Conservation (phyloP, 2,113 vertebrate genomes). For the Neodon shergylaensis region DNA sequence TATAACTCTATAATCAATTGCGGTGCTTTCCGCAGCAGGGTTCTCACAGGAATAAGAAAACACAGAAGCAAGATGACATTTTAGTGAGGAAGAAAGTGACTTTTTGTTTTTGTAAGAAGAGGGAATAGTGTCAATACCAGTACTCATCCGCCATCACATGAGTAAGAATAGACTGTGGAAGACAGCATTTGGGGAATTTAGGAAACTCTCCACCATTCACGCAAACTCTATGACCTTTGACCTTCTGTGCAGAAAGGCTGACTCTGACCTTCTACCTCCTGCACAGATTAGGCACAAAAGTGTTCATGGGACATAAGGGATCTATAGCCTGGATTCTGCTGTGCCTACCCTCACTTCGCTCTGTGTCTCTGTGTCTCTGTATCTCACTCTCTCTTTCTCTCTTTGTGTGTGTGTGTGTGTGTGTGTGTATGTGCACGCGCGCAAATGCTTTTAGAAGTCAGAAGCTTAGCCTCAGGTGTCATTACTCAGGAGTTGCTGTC, state of each 20-base stretch:
- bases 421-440: background rate
- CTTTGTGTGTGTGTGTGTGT: background rate
- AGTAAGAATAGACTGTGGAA: constrained; percentile 18
- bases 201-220: background rate
- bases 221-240: background rate
- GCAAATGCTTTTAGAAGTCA: background rate
- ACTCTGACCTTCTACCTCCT: background rate
- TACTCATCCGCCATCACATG: background rate
- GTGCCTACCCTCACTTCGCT: fast-evolving
- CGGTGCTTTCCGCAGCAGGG: background rate
- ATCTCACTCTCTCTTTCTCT: fast-evolving
- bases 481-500: background rate
- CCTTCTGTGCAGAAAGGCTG: background rate
- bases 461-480: background rate
- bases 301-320: background rate
- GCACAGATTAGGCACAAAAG: background rate
- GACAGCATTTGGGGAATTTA: background rate
- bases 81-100: background rate
- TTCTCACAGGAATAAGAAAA: constrained; percentile 26
- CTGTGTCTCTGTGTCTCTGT: background rate
- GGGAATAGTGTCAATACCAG: background rate
- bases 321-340: background rate
- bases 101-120: background rate
- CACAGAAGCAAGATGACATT: background rate
- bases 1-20: background rate